A percentile compares a stretch with the other conserved stretches of the same genome.
Evolutionary conservation across 2,888 invertebrate genomes (phyloP).

Genomic region (Phlogophora meticulosa): DNA sequence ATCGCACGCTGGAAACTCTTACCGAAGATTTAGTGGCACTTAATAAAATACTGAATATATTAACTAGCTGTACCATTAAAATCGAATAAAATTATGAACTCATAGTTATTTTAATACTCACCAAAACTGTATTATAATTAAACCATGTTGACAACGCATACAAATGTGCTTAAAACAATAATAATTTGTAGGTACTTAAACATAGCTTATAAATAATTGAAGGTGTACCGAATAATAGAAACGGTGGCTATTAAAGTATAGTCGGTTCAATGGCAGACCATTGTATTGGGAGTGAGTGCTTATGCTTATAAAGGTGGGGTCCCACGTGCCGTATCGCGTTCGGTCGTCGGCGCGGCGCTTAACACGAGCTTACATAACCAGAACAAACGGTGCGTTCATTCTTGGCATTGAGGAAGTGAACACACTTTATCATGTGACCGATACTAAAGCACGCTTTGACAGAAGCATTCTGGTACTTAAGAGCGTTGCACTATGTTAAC

Average conservation of each 20-base stretch:
- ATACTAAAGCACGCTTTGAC: conserved; percentile 46
- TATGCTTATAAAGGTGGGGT: conserved; percentile 35
- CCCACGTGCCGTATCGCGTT: conserved; percentile 71
- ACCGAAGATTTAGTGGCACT: conserved; percentile 17
- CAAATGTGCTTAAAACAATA: conserved; percentile 49
- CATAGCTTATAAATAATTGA: conserved; percentile 33
- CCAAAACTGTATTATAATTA: conserved; percentile 29
- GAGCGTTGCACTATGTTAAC: conserved; percentile 19
- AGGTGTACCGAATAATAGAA: conserved; percentile 31
- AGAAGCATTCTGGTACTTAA: conserved; percentile 3
- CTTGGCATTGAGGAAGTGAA: conserved; percentile 65
- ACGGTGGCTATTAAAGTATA: conserved; percentile 39
- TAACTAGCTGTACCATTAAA: neutral
- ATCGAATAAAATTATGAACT: conserved; percentile 14
- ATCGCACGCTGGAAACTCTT: conserved; percentile 9
- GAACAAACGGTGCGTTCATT: conserved; percentile 60
- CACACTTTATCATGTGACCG: conserved; percentile 57
- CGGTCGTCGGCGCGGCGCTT: conserved; percentile 55
- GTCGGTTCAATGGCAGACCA: conserved; percentile 66
- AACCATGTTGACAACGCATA: conserved; percentile 39
- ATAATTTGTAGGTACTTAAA: conserved; percentile 20
- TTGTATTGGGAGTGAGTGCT: conserved; percentile 51
- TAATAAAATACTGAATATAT: neutral
- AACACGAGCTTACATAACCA: conserved; percentile 68
- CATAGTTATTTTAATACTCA: conserved; percentile 9